Evolutionary conservation across 2,797 vertebrate genomes (phyloP).

Genomic region (Notolabrus celidotus): DNA sequence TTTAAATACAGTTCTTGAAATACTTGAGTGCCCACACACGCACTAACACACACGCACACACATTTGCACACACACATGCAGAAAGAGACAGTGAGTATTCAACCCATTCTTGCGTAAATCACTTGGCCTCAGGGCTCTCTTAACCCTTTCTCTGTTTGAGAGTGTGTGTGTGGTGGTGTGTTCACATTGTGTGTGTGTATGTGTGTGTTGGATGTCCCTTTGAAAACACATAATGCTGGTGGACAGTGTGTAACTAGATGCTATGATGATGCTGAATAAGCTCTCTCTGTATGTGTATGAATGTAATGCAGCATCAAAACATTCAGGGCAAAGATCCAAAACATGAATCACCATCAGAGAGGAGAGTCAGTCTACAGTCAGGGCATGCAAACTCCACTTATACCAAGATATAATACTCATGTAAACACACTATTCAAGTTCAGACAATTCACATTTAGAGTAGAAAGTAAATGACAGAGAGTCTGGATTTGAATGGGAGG

Average conservation of each 20-base stretch:
- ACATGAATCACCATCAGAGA: slow-evolving; percentile 6
- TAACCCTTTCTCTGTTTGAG: slow-evolving; percentile 78
- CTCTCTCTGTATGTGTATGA: slow-evolving; percentile 28
- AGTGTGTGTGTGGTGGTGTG: slow-evolving; percentile 39
- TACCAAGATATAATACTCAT: no score
- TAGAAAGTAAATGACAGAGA: background rate
- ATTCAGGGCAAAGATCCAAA: slow-evolving; percentile 29
- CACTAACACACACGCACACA: slow-evolving; percentile 17
- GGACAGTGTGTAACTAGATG: slow-evolving; percentile 61
- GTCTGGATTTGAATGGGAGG: no score
- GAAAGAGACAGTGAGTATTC: slow-evolving; percentile 73
- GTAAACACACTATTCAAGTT: background rate
- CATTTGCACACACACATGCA: slow-evolving; percentile 54
- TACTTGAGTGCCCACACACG: slow-evolving; percentile 35
- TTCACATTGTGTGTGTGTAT: slow-evolving; percentile 31
- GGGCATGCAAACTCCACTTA: background rate
- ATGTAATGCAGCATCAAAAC: slow-evolving; percentile 28
- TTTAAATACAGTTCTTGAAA: slow-evolving; percentile 32
- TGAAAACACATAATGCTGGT: slow-evolving; percentile 71
- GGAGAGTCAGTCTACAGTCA: background rate
- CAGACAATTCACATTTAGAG: background rate
- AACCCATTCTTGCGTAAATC: slow-evolving; percentile 82
- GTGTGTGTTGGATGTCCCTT: slow-evolving; percentile 70
- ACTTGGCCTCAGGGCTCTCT: slow-evolving; percentile 85
- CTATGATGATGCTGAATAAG: slow-evolving; percentile 57